Evolutionary conservation across 2,797 vertebrate genomes (phyloP).

Genomic region (Anisognathus igniventris): DNA sequence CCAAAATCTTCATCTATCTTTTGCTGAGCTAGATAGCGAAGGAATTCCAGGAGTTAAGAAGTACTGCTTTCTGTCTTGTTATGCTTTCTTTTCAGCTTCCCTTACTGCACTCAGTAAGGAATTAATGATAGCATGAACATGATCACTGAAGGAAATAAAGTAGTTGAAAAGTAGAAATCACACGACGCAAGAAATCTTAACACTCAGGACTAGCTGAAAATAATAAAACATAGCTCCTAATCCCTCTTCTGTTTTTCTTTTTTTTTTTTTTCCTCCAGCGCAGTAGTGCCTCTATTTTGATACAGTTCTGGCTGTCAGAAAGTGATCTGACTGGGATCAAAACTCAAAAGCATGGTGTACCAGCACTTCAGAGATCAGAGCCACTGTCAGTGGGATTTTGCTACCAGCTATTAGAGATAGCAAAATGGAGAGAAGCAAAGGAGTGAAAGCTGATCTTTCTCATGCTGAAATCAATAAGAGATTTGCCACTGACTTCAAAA

Average conservation of each 20-base stretch:
- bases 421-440: conserved; percentile 18
- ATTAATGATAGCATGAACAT: neutral
- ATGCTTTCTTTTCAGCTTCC: conserved; percentile 13
- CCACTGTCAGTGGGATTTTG: conserved; percentile 45
- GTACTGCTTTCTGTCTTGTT: conserved; percentile 14
- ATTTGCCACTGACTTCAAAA: conserved; percentile 50
- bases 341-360: conserved; percentile 23
- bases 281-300: neutral
- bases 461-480: conserved; percentile 39
- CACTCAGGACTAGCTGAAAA: neutral
- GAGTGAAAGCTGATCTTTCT: conserved; percentile 22
- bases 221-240: neutral
- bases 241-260: neutral
- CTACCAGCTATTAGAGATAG: conserved; percentile 45
- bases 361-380: conserved; percentile 53
- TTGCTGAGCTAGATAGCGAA: neutral
- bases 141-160: neutral
- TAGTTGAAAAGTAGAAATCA: neutral
- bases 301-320: neutral
- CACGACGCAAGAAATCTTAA: neutral
- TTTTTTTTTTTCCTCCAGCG: neutral
- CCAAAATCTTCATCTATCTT: neutral
- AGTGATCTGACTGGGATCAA: conserved; percentile 29
- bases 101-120: neutral
- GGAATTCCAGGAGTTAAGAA: neutral